Evolutionary conservation across 1,140 invertebrate species (phyloP), one percentile per base, ranked within the genome.

Genomic region (Ceratina australensis): DNA sequence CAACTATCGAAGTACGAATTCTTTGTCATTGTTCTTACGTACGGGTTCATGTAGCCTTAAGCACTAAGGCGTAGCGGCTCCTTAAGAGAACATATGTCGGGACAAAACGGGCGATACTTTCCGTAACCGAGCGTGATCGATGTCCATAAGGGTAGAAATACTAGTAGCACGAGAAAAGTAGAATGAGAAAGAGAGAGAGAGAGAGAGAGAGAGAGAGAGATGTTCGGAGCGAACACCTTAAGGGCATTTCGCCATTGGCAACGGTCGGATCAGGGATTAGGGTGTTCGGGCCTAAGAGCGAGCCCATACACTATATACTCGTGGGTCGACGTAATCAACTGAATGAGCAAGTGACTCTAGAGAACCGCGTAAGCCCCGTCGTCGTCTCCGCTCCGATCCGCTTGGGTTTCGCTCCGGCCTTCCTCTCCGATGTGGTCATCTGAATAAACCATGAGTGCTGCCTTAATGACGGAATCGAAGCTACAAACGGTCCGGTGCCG

Each of bases 261-360:
- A 75, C 54, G n/a, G 57, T 22, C 18, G 75, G 77, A 86, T 86
- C 83, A 86, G 78, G 69, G 60, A 86, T 86, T 86, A 86, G 78
- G 69, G 60, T 81, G 68, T 69, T 78, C 33, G 52, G 49, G 63
- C 22, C 50, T 65, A 72, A 57, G 71, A 79, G 71, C 50, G 60
- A 54, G 52, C 15, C 50, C n/a, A n/a, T n/a, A n/a, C n/a, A n/a
- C n/a, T n/a, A 56, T 54, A 20, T 74, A 76, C 69, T 75, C 68
- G 67, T 65, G 71, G 80, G 49, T 78, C 84, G 80, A 83, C 81
- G 84, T 87, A 87, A 87, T 90, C 89, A 89, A 89, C 85, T 87
- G 89, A 89, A 90, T 89, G 89, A 90, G 87, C 87, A 89, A 90
- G 89, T 89, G 88, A 89, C 89, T 90, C 81, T 82, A 76, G 87